Conservation (phyloP, 2,797 vertebrate genomes). For the Acestrorhynchus altus region DNA sequence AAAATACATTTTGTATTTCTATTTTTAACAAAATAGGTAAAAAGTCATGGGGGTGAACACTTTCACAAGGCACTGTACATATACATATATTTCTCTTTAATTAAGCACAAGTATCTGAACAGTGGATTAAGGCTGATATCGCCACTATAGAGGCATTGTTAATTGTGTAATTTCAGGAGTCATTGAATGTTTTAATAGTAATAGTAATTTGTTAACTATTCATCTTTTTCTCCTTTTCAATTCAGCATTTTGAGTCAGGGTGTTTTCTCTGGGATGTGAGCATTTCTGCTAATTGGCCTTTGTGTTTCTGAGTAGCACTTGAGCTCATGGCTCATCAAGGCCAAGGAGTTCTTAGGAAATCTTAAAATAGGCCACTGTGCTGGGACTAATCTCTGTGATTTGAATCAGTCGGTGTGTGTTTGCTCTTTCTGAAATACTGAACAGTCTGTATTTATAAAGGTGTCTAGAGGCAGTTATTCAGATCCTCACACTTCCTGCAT, state of each 20-base stretch:
- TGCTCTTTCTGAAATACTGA: not conserved
- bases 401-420: constrained; percentile 17
- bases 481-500: not conserved
- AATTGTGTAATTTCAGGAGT: no score
- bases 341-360: constrained; percentile 20
- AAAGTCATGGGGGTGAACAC: no score
- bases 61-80: no score
- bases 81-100: no score
- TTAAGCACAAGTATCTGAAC: no score
- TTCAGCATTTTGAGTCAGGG: not conserved
- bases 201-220: no score
- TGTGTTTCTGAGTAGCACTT: not conserved
- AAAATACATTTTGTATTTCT: no score
- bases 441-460: not conserved
- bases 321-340: constrained; percentile 15
- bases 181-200: no score
- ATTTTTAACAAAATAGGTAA: no score
- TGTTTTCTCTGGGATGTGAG: not conserved
- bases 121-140: no score
- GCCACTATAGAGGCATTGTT: no score
- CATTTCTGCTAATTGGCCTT: not conserved
- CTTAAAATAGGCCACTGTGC: constrained; percentile 41
- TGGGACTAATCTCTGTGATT: constrained; percentile 23
- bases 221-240: not conserved
- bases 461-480: not conserved